Conservation (phyloP, 1,140 invertebrate species). For the Drosophila serrata region DNA sequence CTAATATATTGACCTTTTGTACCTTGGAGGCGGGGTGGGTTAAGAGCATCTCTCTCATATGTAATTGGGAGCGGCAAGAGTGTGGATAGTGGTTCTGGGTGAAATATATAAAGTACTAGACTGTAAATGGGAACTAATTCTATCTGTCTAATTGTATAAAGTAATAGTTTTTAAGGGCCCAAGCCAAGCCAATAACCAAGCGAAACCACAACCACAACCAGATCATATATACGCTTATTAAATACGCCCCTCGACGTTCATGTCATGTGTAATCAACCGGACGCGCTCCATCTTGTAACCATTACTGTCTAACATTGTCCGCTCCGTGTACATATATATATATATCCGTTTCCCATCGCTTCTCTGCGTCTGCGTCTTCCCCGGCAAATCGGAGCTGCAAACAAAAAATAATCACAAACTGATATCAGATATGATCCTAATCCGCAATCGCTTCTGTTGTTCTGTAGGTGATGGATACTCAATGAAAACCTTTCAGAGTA, state of each 20-base stretch:
- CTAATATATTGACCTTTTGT: conserved; percentile 47
- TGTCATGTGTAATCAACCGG: conserved; percentile 36
- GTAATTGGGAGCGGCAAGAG: conserved; percentile 3
- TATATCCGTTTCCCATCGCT: conserved; percentile 47
- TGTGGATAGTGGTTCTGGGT: conserved; percentile 34
- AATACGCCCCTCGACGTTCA: conserved; percentile 46
- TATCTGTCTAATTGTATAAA: conserved; percentile 35
- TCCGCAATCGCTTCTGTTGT: conserved; percentile 66
- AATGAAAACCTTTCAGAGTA: conserved; percentile 85
- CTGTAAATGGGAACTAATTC: conserved; percentile 41
- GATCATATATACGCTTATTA: conserved; percentile 50
- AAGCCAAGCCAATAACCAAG: conserved; percentile 27
- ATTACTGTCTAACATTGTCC: conserved; percentile 59
- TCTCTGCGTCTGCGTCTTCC: conserved; percentile 36
- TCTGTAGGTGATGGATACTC: conserved; percentile 85
- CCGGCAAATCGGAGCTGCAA: conserved; percentile 28
- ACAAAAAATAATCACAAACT: background rate
- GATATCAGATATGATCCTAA: conserved; percentile 54
- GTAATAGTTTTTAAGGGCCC: conserved; percentile 34
- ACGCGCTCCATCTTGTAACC: conserved; percentile 46
- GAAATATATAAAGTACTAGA: conserved; percentile 5
- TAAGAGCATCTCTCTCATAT: conserved; percentile 6
- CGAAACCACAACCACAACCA: conserved; percentile 26
- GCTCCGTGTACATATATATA: conserved; percentile 52
- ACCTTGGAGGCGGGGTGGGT: background rate